Percentiles rank a stretch among this genome's conserved stretches.
phyloP scores from a whole-genome alignment of 2,888 invertebrate genomes.

The Drosophila quinaria region DNA sequence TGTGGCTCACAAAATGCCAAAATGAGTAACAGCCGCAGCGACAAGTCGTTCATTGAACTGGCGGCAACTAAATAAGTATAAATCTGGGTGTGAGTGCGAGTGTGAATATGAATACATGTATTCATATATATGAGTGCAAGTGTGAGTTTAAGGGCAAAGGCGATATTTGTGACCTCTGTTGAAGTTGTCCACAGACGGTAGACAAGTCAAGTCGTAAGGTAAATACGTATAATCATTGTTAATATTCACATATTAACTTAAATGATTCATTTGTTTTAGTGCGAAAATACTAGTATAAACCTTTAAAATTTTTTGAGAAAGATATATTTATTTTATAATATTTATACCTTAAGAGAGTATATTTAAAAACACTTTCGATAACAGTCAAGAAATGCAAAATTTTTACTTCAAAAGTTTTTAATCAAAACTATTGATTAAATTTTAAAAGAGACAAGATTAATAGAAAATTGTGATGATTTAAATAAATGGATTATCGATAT shows the following conservation, averaged over 20 bases:
- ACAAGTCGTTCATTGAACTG: slow-evolving; percentile 65
- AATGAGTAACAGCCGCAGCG: slow-evolving; percentile 67
- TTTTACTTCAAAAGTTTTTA: too few species aligned
- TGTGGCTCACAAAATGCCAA: slow-evolving; percentile 60
- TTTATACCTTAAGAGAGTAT: too few species aligned
- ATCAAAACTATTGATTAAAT: too few species aligned
- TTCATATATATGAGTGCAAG: neutral
- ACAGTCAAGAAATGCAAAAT: too few species aligned
- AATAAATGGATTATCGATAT: neutral
- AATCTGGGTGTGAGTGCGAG: slow-evolving; percentile 18
- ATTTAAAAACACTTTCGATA: neutral
- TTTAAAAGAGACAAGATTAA: too few species aligned
- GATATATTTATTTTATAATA: too few species aligned
- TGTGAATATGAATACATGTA: slow-evolving; percentile 8
- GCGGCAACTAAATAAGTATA: slow-evolving; percentile 33
- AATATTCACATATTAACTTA: slow-evolving; percentile 10
- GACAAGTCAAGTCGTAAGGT: slow-evolving; percentile 10
- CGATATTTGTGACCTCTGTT: slow-evolving; percentile 27
- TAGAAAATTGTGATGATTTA: neutral
- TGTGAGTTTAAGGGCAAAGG: slow-evolving; percentile 15
- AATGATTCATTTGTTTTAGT: slow-evolving; percentile 28
- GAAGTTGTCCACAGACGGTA: slow-evolving; percentile 6
- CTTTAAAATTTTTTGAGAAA: too few species aligned
- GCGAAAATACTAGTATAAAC: too few species aligned
- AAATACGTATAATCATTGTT: slow-evolving; percentile 1